phyloP scores from a whole-genome alignment of 2,113 vertebrate genomes.

The Azemiops feae region DNA sequence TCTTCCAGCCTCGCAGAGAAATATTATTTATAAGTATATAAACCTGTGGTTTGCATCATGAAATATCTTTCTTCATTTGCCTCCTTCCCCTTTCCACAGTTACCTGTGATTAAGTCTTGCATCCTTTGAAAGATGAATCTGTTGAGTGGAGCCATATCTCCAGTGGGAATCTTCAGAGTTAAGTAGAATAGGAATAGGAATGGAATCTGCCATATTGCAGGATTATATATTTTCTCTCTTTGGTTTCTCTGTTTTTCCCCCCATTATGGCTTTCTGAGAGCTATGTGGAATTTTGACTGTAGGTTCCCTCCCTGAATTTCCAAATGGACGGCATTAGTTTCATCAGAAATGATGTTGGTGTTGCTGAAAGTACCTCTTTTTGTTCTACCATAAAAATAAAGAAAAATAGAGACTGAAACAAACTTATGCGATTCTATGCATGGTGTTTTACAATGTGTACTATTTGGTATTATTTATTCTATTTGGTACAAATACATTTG shows the following conservation, averaged over 20 bases:
- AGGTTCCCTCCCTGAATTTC: neutral
- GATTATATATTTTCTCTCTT: neutral
- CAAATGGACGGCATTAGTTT: neutral
- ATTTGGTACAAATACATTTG: constrained; percentile 33
- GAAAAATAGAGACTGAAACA: neutral
- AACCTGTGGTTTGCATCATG: too few relatives aligned
- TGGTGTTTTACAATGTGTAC: constrained; percentile 4
- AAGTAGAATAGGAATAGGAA: neutral
- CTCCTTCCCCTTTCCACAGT: too few relatives aligned
- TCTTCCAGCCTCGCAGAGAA: too few relatives aligned
- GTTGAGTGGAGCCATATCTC: neutral
- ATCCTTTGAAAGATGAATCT: neutral
- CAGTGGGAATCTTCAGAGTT: neutral
- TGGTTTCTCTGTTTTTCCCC: neutral
- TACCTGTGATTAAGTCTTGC: too few relatives aligned
- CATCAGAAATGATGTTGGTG: neutral
- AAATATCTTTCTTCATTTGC: too few relatives aligned
- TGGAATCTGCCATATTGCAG: neutral
- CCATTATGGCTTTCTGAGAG: neutral
- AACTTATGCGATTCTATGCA: neutral
- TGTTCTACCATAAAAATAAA: neutral
- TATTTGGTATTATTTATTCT: constrained; percentile 30
- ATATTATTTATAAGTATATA: too few relatives aligned
- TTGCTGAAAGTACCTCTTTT: neutral
- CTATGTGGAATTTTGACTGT: neutral